These are phyloP conservation scores for Mobula hypostoma DNA, from an alignment of 2,113 vertebrate species.

Conservation along the genomic window DNA sequence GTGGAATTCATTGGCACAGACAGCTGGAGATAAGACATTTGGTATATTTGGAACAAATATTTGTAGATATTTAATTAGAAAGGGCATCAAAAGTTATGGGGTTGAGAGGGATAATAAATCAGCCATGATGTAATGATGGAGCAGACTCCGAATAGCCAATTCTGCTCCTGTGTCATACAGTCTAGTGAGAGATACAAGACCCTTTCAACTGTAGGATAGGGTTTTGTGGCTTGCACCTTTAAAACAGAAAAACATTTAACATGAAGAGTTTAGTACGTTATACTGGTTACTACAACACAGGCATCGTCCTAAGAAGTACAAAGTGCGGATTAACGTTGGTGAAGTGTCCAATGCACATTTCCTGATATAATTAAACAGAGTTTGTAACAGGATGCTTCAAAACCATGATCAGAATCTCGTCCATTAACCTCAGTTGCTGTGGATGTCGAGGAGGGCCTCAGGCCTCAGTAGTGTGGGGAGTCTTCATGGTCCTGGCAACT, in stretches of 20 bases:
- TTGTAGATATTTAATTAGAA: too few species aligned
- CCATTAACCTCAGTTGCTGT: not conserved
- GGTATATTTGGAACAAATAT: too few species aligned
- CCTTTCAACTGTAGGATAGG: not conserved
- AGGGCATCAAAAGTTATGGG: too few species aligned
- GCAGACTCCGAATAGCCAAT: too few species aligned
- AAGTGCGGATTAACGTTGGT: not conserved
- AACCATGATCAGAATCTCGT: not conserved
- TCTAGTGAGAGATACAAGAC: not conserved
- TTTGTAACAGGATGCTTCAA: not conserved
- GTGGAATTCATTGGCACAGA: too few species aligned
- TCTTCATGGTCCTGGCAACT: slow-evolving; percentile 51
- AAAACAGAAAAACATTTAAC: not conserved
- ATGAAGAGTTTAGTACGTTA: not conserved
- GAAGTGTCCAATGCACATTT: not conserved
- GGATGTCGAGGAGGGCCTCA: not conserved
- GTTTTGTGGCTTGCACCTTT: not conserved
- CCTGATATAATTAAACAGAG: not conserved
- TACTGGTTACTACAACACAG: not conserved
- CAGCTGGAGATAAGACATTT: too few species aligned
- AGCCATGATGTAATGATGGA: too few species aligned
- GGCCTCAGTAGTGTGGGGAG: not conserved
- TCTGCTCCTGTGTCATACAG: too few species aligned
- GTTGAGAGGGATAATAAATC: too few species aligned
- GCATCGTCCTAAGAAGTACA: not conserved